Base-by-base conservation (phyloP, 2,888 invertebrate genomes). In the Horisme vitalbata region DNA sequence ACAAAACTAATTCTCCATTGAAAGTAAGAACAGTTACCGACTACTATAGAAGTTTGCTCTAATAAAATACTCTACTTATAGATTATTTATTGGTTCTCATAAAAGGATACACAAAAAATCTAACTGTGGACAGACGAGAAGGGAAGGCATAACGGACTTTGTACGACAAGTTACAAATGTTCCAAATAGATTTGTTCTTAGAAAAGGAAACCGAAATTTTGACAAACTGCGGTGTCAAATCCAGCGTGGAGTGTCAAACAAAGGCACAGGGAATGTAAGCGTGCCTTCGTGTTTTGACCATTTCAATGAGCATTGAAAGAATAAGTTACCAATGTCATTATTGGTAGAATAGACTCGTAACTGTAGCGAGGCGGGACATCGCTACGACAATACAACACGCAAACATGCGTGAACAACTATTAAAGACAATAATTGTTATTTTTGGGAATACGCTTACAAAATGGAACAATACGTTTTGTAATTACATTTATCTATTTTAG, bases 171-270 rank as follows among this genome's bases (percentile, higher is more conserved):
- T 68, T 61, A 79, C 79, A 76, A 83, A 80, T 67, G 68, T 59
- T 59, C 46, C 48, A 70, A 45, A 71, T 68, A 63, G 65, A 60
- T 56, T 63, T 59, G 58, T 88, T 88, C 88, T 69, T 50, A 80
- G 88, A 89, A 87, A 75, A 67, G 56, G 75, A 83, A 87, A 88
- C 88, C 87, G 79, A 88, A 79, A 86, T 87, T 85, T 86, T 84
- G 85, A 87, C 88, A 79, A 75, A 84, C 79, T 88, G 88, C 70
- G 88, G 87, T 84, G 79, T 75, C 62, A 63, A 74, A 77, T 76
- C 59, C 60, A 67, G 65, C 76, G 69, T 78, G 65, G 59, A 65
- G 62, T 58, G 58, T 38, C 41, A 50, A 57, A 83, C 83, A 82
- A 82, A 70, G 61, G 67, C 65, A 62, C 66, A 72, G 64, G 71